A percentile compares a stretch with the other conserved stretches of the same genome.
These are phyloP conservation scores for Brachionus angularis DNA, from an alignment of 1,140 invertebrate species.

Conservation along the genomic window DNA sequence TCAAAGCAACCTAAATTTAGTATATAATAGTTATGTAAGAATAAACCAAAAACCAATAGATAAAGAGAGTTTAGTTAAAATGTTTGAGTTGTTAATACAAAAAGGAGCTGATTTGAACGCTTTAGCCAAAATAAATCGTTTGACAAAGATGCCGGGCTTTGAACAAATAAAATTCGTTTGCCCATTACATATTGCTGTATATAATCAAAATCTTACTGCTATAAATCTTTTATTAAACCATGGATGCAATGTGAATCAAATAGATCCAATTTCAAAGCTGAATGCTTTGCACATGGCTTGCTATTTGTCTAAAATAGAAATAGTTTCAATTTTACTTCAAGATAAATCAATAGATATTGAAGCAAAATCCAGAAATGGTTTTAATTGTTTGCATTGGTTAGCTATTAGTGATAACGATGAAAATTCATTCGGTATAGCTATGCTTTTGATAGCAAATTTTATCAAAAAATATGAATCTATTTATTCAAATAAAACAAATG, in stretches of 20 bases:
- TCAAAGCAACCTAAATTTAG: not conserved
- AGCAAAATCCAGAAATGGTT: conserved; percentile 16
- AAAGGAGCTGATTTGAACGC: conserved; percentile 34
- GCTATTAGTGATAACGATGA: conserved; percentile 29
- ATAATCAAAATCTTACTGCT: conserved; percentile 15
- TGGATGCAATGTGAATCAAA: conserved; percentile 35
- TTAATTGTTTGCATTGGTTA: conserved; percentile 38
- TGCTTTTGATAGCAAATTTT: not conserved
- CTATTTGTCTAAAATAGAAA: conserved; percentile 3
- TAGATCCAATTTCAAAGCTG: conserved; percentile 23
- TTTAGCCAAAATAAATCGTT: conserved; percentile 7
- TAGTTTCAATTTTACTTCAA: not conserved
- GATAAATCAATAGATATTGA: conserved; percentile 11
- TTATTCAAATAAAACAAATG: conserved; percentile 20
- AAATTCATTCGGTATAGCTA: not conserved
- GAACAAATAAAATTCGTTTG: not conserved
- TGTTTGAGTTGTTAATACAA: conserved; percentile 16
- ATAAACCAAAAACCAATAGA: conserved; percentile 4
- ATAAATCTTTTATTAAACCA: conserved; percentile 12
- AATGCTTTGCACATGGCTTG: conserved; percentile 33
- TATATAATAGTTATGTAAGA: conserved; percentile 5
- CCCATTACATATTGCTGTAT: conserved; percentile 13
- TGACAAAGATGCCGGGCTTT: conserved; percentile 25
- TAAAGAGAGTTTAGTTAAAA: not conserved
- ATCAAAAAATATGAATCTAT: conserved; percentile 32